phyloP scores from a whole-genome alignment of 2,797 vertebrate species.

The Semotilus atromaculatus region DNA sequence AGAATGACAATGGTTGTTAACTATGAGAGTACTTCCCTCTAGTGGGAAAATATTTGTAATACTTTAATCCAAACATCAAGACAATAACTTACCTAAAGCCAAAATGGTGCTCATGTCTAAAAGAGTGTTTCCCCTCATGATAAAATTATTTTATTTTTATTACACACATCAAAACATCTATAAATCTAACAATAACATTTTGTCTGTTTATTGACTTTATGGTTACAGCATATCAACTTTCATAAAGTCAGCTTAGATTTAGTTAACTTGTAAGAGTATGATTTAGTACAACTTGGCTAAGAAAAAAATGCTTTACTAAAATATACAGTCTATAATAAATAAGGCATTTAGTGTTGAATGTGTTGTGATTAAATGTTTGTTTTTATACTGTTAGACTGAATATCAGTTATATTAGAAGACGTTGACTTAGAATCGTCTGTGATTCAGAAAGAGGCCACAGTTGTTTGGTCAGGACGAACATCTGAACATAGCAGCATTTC shows the following conservation, averaged over 20 bases:
- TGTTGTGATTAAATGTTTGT: constrained; percentile 18
- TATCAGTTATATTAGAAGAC: constrained; percentile 35
- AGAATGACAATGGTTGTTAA: background rate
- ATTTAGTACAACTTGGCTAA: background rate
- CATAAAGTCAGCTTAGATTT: background rate
- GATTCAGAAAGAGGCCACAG: constrained; percentile 9
- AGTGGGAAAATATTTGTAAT: constrained; percentile 6
- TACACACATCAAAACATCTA: background rate
- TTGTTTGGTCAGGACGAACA: constrained; percentile 27
- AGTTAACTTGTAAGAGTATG: background rate
- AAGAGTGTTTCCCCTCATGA: constrained; percentile 25
- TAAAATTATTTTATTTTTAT: constrained; percentile 13
- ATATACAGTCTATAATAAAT: constrained; percentile 33
- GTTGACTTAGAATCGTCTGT: background rate
- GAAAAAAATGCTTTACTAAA: background rate
- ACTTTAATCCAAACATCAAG: constrained; percentile 4
- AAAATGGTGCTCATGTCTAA: background rate
- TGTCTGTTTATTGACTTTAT: background rate
- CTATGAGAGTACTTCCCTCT: constrained; percentile 38
- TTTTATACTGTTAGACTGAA: constrained; percentile 22
- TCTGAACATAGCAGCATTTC: constrained; percentile 51
- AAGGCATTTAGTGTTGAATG: constrained; percentile 14
- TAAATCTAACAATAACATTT: background rate
- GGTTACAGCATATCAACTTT: background rate
- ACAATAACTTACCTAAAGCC: constrained; percentile 2